Evolutionary conservation across 2,888 invertebrate genomes (phyloP).

Genomic region (Ecdyonurus torrentis): DNA sequence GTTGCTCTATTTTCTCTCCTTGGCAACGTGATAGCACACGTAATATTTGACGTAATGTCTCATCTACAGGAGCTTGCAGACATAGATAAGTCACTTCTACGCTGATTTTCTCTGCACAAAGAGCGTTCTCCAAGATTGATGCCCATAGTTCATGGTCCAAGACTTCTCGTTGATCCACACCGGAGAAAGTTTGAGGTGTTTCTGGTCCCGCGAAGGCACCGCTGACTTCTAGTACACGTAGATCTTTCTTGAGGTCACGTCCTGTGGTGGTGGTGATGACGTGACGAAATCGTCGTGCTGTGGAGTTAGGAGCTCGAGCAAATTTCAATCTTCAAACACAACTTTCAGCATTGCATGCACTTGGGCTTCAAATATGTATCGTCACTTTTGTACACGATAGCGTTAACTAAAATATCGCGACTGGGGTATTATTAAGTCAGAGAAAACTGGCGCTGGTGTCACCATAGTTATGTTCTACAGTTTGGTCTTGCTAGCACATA

Average conservation of each 20-base stretch:
- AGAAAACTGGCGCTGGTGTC: too few relatives aligned
- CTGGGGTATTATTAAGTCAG: too few relatives aligned
- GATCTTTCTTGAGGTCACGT: not conserved
- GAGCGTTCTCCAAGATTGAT: conserved; percentile 31
- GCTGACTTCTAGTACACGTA: not conserved
- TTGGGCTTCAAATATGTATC: too few relatives aligned
- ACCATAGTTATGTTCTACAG: too few relatives aligned
- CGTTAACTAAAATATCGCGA: too few relatives aligned
- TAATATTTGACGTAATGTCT: not conserved
- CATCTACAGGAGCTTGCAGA: not conserved
- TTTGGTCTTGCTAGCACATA: too few relatives aligned
- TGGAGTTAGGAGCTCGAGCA: not conserved
- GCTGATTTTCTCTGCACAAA: conserved; percentile 30
- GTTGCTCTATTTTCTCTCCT: not conserved
- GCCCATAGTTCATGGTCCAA: conserved; percentile 30
- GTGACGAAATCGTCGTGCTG: not conserved
- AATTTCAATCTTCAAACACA: too few relatives aligned
- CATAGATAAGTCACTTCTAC: conserved; percentile 35
- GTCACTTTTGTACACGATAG: too few relatives aligned
- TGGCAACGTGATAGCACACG: not conserved
- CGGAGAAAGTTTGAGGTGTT: conserved; percentile 46
- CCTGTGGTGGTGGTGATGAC: not conserved
- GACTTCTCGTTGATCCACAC: conserved; percentile 31
- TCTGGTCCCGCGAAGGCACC: conserved; percentile 29
- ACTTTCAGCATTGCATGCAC: not conserved